Base-by-base conservation (phyloP, 2,888 invertebrate genomes). In the Orchesellides sinensis region DNA sequence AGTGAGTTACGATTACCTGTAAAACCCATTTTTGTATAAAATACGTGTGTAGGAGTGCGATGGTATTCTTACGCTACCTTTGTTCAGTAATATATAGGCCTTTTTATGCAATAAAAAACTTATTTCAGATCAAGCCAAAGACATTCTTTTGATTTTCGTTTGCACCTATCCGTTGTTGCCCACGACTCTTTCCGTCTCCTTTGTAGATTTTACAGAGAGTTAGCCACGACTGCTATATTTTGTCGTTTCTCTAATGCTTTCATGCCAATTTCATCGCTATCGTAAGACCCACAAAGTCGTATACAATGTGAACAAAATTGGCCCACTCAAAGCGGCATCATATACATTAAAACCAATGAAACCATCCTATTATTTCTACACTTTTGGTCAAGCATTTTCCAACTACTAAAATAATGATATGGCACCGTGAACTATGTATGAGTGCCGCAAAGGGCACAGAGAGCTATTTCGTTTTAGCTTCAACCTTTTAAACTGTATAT, bases 361-460 rank as follows among this genome's bases (percentile, higher is more conserved):
- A 27, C 56, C 4, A 40, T 65, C 65, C 52, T 66, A 80, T 72
- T 72, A 79, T 70, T 79, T 79, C 70, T 70, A 70, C 79, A 79
- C 70, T 63, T 65, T 79, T 69, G 70, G 70, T 79, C 70, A 79
- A 79, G 70, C n/a, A n/a, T n/a, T n/a, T n/a, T n/a, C n/a, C n/a
- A n/a, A n/a, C n/a, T n/a, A n/a, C n/a, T n/a, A n/a, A n/a, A n/a
- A n/a, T n/a, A n/a, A n/a, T n/a, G n/a, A n/a, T n/a, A n/a, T n/a
- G n/a, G n/a, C n/a, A n/a, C n/a, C n/a, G n/a, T n/a, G n/a, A n/a
- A n/a, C n/a, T n/a, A n/a, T n/a, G n/a, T n/a, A n/a, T n/a, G n/a
- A n/a, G n/a, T n/a, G n/a, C n/a, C n/a, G n/a, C n/a, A n/a, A n/a
- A n/a, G n/a, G n/a, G n/a, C n/a, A n/a, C n/a, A n/a, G n/a, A n/a